A percentile compares a stretch with the other conserved stretches of the same genome.
Evolutionary conservation across 2,113 vertebrate genomes (phyloP).

Genomic region (Genyomyrus donnyi): DNA sequence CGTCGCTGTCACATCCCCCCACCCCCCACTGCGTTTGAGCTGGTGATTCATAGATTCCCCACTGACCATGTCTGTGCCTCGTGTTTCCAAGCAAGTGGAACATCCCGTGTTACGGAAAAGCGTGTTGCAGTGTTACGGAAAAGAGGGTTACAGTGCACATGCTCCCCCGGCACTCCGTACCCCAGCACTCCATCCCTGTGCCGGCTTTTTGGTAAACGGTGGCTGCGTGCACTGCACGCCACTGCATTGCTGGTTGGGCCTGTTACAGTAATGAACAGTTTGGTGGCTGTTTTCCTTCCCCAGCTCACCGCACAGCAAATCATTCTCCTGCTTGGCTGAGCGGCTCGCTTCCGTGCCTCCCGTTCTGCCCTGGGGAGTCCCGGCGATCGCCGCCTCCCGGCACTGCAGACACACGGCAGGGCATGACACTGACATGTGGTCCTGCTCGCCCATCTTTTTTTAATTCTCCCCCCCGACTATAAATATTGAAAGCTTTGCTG

Average conservation of each 20-base stretch:
- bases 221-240: neutral
- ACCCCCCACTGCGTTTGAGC: neutral
- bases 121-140: constrained; percentile 11
- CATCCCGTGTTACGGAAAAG: constrained; percentile 7
- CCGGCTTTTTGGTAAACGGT: neutral
- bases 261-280: neutral
- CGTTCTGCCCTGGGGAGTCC: neutral
- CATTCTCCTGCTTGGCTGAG: constrained; percentile 48
- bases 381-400: neutral
- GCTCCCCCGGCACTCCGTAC: neutral
- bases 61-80: neutral
- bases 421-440: neutral
- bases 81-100: neutral
- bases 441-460: constrained; percentile 32
- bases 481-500: constrained; percentile 58
- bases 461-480: constrained; percentile 56
- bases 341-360: constrained; percentile 27
- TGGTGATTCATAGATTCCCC: constrained; percentile 18
- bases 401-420: neutral
- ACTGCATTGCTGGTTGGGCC: neutral
- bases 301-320: constrained; percentile 40
- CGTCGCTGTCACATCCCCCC: neutral
- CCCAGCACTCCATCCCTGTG: constrained; percentile 27
- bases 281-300: neutral
- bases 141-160: constrained; percentile 33